Conservation (phyloP, 1,140 invertebrate genomes). For the Eumeta japonica region DNA sequence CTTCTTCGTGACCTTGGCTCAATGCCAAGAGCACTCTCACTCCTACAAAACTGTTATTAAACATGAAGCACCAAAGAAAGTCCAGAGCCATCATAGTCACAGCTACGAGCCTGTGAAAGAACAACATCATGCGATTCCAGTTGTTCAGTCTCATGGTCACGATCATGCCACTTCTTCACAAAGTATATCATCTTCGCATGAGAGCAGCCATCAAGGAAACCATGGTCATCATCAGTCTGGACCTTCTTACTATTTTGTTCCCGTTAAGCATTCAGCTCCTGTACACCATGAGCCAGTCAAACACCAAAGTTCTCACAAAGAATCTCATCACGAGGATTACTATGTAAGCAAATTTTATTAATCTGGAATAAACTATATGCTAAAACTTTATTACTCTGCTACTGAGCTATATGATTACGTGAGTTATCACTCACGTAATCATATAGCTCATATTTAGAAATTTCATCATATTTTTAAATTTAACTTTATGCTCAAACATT, state of each 20-base stretch:
- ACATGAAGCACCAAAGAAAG: constrained; percentile 16
- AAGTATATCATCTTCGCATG: constrained; percentile 2
- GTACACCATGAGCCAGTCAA: constrained; percentile 1
- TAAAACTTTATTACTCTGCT: too few relatives aligned
- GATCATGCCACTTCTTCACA: constrained; percentile 5
- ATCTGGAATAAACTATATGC: too few relatives aligned
- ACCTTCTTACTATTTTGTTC: background rate
- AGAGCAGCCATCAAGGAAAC: background rate
- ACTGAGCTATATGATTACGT: too few relatives aligned
- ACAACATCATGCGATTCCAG: too few relatives aligned
- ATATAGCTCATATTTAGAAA: too few relatives aligned
- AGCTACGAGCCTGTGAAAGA: too few relatives aligned
- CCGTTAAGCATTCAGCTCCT: constrained; percentile 5
- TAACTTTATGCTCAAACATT: too few relatives aligned
- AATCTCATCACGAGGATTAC: constrained; percentile 10
- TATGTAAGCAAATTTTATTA: constrained; percentile 10
- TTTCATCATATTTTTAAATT: too few relatives aligned
- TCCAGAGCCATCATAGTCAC: constrained; percentile 10
- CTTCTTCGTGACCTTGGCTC: constrained; percentile 7
- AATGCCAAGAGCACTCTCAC: constrained; percentile 15
- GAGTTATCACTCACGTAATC: too few relatives aligned
- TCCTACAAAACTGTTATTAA: constrained; percentile 13
- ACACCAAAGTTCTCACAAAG: constrained; percentile 3
- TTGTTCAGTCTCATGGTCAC: too few relatives aligned
- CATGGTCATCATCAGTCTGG: background rate